Evolutionary conservation across 1,140 invertebrate species (phyloP), one percentile per base, ranked within the genome.

Genomic region (Papilio polyxenes): DNA sequence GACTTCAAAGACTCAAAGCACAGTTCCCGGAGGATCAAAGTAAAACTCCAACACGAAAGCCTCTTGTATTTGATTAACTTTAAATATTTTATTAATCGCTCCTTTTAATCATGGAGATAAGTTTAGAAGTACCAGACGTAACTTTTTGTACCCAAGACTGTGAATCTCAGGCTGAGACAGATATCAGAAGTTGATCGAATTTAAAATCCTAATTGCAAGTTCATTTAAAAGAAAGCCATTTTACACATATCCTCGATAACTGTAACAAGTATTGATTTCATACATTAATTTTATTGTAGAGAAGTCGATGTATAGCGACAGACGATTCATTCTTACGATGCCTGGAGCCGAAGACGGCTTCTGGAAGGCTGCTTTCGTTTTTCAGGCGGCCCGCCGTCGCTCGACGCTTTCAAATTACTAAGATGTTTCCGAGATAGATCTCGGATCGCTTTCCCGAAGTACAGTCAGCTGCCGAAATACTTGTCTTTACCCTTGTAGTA

Each of bases 401-500:
- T 83, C 78, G 83, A 83, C 83, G 87, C 88, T 91, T 91, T 91
- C 89, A 90, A 89, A 90, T 91, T 89, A 90, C 88, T 79, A 90
- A 89, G 88, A 91, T 83, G 87, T 76, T 84, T 84, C 85, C 76
- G 48, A 23, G 82, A 85, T 82, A 84, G 85, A 87, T 88, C 83
- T 75, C 82, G 84, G 80, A 81, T 84, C 83, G 78, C 82, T 89
- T 85, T 81, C 76, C 83, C 83, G 72, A 62, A 40, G 89, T 89
- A 90, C 87, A 86, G 75, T 87, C 80, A 62, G 53, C 23, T 62
- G n/a, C n/a, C 20, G 8, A 31, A 77, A 77, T 31, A 10, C 48
- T 56, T 77, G 11, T 69, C 4, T 13, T 37, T 31, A 31, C 62
- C 40, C 40, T 44, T 44, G 20, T 65, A 65, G 23, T 9, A 59